Percentiles rank a stretch among this genome's conserved stretches.
Conservation (phyloP, 2,113 vertebrate species). For the Telmatochromis sp. region DNA sequence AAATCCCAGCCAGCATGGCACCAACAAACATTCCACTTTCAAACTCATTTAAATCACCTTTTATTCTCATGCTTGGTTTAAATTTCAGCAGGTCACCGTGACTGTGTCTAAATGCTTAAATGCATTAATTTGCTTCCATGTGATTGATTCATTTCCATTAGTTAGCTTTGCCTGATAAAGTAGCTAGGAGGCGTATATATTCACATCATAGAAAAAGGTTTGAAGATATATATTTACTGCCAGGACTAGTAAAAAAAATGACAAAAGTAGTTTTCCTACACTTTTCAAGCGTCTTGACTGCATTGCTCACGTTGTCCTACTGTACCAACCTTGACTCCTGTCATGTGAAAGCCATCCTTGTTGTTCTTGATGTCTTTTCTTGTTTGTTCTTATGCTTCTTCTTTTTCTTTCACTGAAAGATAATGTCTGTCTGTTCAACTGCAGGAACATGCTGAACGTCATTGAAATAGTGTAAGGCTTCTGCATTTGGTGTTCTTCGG, state of each 20-base stretch:
- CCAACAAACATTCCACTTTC: neutral
- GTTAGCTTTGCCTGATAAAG: neutral
- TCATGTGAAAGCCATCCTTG: neutral
- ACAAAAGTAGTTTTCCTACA: neutral
- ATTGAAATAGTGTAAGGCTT: conserved; percentile 58
- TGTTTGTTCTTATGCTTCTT: neutral
- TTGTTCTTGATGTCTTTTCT: neutral
- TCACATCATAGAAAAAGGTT: neutral
- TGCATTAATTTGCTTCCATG: neutral
- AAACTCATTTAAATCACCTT: neutral
- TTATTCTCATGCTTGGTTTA: neutral
- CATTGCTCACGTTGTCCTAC: neutral
- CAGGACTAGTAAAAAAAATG: neutral
- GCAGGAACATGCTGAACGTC: conserved; percentile 63
- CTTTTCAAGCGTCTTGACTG: neutral
- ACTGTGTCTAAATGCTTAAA: neutral
- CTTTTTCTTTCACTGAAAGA: neutral
- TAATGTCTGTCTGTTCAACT: neutral
- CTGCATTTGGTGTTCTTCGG: neutral
- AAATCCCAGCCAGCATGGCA: neutral
- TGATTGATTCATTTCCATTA: neutral
- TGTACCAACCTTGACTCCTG: neutral
- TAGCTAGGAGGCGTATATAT: neutral
- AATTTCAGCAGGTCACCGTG: neutral
- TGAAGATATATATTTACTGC: neutral